Evolutionary conservation across 2,113 vertebrate genomes (phyloP).

Genomic region (Microcebus jonahi): DNA sequence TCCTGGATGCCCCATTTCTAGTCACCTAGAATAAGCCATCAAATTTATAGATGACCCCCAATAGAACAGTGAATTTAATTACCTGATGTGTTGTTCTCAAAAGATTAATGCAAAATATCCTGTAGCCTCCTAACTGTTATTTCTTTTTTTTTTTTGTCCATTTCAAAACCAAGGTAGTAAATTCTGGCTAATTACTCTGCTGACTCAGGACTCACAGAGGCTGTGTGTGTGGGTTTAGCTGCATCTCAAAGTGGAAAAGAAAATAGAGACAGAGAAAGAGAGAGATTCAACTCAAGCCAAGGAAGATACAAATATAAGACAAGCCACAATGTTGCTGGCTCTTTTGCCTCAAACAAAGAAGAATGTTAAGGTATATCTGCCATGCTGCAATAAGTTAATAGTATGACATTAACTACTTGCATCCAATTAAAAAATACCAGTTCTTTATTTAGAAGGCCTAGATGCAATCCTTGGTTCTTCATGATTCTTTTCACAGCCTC

Average conservation of each 20-base stretch:
- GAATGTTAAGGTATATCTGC: neutral
- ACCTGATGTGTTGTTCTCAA: neutral
- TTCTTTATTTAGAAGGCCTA: conserved; percentile 54
- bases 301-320: neutral
- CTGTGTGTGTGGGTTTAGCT: neutral
- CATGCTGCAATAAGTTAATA: neutral
- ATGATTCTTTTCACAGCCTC: conserved; percentile 51
- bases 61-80: neutral
- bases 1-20: neutral
- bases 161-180: neutral
- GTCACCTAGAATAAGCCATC: neutral
- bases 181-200: neutral
- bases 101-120: neutral
- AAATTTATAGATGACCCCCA: neutral
- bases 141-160: neutral
- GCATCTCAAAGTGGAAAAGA: neutral
- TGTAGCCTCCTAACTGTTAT: neutral
- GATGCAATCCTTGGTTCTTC: conserved; percentile 22
- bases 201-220: neutral
- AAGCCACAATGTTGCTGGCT: neutral
- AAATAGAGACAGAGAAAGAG: accelerated
- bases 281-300: neutral
- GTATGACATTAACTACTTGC: neutral
- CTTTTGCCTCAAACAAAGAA: neutral
- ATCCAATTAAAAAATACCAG: neutral